Conservation (phyloP, 1,140 invertebrate species). For the Himalopsyche phryganea region DNA sequence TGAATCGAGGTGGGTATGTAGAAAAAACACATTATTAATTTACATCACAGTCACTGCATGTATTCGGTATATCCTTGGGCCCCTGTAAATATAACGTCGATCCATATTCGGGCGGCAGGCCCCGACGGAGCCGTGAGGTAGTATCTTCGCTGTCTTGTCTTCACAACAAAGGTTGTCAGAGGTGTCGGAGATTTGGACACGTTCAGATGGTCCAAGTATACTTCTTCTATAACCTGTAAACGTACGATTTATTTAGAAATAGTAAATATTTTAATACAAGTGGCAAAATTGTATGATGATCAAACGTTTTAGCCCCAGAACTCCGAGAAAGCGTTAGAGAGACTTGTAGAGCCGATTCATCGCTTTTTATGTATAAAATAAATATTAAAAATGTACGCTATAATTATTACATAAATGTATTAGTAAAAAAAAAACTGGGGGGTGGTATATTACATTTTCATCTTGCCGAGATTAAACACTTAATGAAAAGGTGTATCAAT, state of each 20-base stretch:
- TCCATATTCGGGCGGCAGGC: constrained; percentile 95
- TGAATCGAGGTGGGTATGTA: background rate
- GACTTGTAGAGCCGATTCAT: too few species aligned
- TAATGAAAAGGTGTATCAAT: too few species aligned
- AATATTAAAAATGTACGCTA: too few species aligned
- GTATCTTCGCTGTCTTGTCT: constrained; percentile 85
- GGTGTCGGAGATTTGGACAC: constrained; percentile 88
- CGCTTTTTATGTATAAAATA: too few species aligned
- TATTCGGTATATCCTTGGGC: constrained; percentile 52
- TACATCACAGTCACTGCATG: constrained; percentile 36
- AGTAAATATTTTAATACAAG: too few species aligned
- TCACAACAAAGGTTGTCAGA: constrained; percentile 92
- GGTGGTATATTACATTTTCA: too few species aligned
- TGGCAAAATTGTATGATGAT: too few species aligned
- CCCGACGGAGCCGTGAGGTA: constrained; percentile 90
- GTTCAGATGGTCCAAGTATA: constrained; percentile 93
- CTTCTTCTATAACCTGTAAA: constrained; percentile 89
- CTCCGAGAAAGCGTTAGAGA: background rate
- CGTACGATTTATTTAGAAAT: too few species aligned
- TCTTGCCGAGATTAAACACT: too few species aligned
- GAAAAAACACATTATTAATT: background rate
- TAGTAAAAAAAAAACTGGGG: too few species aligned
- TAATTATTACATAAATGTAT: too few species aligned
- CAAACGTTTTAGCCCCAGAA: too few species aligned
- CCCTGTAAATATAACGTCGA: constrained; percentile 78